Percentiles rank a stretch among this genome's conserved stretches.
Conservation (phyloP, 2,797 vertebrate genomes). For the Thripadectes ignobilis region DNA sequence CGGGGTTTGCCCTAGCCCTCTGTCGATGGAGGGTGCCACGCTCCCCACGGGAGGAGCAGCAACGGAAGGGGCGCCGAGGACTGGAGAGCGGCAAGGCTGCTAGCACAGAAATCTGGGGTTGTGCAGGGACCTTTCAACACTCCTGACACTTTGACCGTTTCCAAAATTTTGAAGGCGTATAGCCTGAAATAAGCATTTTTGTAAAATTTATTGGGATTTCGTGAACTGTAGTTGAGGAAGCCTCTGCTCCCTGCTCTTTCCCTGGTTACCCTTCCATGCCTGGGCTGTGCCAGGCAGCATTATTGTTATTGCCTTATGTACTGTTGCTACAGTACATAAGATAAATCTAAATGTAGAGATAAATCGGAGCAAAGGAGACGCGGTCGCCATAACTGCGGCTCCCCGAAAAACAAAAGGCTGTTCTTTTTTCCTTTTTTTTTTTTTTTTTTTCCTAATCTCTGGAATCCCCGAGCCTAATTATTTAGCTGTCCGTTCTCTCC, state of each 20-base stretch:
- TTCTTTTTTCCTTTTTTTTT: neutral
- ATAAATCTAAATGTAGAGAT: too few species aligned
- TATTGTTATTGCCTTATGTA: neutral
- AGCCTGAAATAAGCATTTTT: neutral
- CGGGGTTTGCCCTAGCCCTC: neutral
- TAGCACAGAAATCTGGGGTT: neutral
- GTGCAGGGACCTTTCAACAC: neutral
- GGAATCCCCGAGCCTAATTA: constrained; percentile 49
- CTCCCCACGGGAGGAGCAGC: neutral
- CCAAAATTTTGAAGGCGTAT: neutral
- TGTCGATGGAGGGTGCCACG: neutral
- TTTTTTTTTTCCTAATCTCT: neutral
- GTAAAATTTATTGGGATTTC: neutral
- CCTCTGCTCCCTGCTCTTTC: neutral
- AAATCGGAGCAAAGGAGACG: neutral
- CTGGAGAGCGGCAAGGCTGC: neutral
- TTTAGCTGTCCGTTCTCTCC: constrained; percentile 56
- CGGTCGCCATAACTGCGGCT: neutral
- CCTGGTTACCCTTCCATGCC: neutral
- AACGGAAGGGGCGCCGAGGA: accelerated
- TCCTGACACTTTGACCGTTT: neutral
- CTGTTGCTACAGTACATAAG: neutral
- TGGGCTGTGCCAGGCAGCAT: neutral
- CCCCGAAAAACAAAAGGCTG: neutral
- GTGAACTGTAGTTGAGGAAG: neutral